These are phyloP conservation scores for Gymnoscopelus braueri DNA, from an alignment of 2,797 vertebrate species.

Conservation along the genomic window DNA sequence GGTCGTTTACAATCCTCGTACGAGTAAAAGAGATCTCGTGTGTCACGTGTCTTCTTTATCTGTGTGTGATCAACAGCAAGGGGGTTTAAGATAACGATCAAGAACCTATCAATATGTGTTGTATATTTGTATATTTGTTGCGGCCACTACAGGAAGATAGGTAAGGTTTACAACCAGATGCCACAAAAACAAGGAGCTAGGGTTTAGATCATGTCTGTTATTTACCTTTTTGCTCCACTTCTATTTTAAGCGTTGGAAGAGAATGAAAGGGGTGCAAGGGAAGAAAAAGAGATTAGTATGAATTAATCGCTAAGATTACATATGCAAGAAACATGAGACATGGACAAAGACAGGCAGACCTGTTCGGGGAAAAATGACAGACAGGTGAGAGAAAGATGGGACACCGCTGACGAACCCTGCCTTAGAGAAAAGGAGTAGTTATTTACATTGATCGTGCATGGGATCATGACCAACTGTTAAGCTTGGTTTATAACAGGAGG, in stretches of 20 bases:
- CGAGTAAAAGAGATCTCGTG: too few species aligned
- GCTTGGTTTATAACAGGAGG: slow-evolving; percentile 37
- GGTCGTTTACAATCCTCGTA: too few species aligned
- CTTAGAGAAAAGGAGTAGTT: slow-evolving; percentile 82
- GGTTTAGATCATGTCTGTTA: slow-evolving; percentile 95
- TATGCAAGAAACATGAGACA: slow-evolving; percentile 94
- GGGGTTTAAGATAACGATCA: too few species aligned
- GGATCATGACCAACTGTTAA: slow-evolving; percentile 12
- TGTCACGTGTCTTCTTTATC: too few species aligned
- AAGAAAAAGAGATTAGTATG: slow-evolving; percentile 99
- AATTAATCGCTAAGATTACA: slow-evolving; percentile 93
- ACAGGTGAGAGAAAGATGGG: slow-evolving; percentile 69
- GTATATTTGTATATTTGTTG: slow-evolving; percentile 42
- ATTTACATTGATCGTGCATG: slow-evolving; percentile 74
- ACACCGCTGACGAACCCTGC: slow-evolving; percentile 83
- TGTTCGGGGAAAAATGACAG: slow-evolving; percentile 77
- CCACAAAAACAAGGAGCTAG: slow-evolving; percentile 98
- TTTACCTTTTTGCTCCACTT: slow-evolving; percentile 99
- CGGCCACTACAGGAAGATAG: slow-evolving; percentile 89
- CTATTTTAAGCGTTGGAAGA: slow-evolving; percentile 99
- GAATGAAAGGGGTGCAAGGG: slow-evolving; percentile 96
- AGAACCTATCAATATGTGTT: too few species aligned
- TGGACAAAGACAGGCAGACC: slow-evolving; percentile 88
- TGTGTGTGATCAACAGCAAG: too few species aligned
- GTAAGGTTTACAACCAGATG: slow-evolving; percentile 96